A percentile compares a stretch with the other conserved stretches of the same genome.
Conservation (phyloP, 2,113 vertebrate species). For the Tyrannus savana region DNA sequence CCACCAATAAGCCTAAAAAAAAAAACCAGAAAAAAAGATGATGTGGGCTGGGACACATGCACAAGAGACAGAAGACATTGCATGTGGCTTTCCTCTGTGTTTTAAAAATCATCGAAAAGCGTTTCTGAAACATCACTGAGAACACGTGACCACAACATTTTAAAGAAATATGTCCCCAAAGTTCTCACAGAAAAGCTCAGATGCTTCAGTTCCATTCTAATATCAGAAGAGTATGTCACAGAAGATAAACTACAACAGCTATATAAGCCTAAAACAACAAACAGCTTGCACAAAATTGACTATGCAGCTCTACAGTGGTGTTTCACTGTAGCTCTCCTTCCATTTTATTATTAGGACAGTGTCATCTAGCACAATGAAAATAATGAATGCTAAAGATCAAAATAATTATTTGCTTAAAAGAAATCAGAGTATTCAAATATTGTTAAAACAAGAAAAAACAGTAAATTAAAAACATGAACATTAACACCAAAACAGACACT, state of each 20-base stretch:
- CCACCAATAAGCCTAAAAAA: conserved; percentile 93
- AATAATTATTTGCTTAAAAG: neutral
- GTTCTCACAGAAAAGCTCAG: neutral
- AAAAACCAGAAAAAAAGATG: neutral
- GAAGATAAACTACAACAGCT: neutral
- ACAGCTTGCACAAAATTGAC: neutral
- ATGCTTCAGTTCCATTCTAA: neutral
- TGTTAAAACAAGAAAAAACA: neutral
- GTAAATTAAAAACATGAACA: neutral
- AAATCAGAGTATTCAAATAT: neutral
- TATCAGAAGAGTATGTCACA: neutral
- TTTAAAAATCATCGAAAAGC: neutral
- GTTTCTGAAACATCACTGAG: neutral
- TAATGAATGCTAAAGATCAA: neutral
- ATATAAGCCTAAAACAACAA: neutral
- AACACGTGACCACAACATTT: neutral
- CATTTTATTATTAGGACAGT: neutral
- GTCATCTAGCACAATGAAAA: neutral
- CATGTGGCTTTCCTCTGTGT: neutral
- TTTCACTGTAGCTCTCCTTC: neutral
- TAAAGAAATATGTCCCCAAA: fast-evolving
- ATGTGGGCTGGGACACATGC: neutral
- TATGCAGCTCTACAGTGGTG: neutral
- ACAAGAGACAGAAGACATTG: neutral
- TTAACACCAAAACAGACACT: neutral